Conservation (phyloP, 2,888 invertebrate genomes). For the Dynastes hyllus region DNA sequence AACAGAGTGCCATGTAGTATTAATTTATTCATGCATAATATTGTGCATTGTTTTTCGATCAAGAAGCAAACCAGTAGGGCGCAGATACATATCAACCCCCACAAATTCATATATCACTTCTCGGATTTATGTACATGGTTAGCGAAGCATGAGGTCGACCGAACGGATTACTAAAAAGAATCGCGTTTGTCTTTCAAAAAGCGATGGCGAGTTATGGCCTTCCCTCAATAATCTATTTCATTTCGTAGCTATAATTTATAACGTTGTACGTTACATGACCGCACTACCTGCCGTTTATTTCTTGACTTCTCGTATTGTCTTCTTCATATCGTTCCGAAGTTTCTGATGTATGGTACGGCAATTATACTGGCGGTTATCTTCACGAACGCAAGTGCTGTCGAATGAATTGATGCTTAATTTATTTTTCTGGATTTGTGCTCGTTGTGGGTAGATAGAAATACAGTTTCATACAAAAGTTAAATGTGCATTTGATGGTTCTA, state of each 20-base stretch:
- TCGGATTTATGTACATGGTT: slow-evolving; percentile 17
- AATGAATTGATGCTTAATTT: slow-evolving; percentile 8
- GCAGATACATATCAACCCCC: slow-evolving; percentile 15
- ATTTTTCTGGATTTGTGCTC: slow-evolving; percentile 2
- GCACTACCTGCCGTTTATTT: slow-evolving; percentile 23
- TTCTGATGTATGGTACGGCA: slow-evolving; percentile 23
- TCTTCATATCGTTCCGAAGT: not conserved
- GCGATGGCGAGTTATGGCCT: slow-evolving; percentile 17
- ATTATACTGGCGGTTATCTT: slow-evolving; percentile 17
- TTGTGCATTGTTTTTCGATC: slow-evolving; percentile 10
- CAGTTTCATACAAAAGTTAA: too few species aligned
- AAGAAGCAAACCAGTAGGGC: slow-evolving; percentile 18
- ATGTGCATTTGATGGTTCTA: too few species aligned
- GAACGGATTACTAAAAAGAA: slow-evolving; percentile 23
- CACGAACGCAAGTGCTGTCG: not conserved
- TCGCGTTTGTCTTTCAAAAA: slow-evolving; percentile 25
- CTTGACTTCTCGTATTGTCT: not conserved
- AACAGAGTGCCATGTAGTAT: not conserved
- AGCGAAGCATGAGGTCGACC: not conserved
- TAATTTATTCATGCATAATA: slow-evolving; percentile 5
- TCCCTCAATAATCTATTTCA: slow-evolving; percentile 42
- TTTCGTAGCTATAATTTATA: slow-evolving; percentile 17
- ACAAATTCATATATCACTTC: slow-evolving; percentile 20
- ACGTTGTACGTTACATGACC: slow-evolving; percentile 12
- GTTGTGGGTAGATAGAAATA: not conserved